Conservation (phyloP, 2,797 vertebrate genomes). For the Apodemus agrarius region DNA sequence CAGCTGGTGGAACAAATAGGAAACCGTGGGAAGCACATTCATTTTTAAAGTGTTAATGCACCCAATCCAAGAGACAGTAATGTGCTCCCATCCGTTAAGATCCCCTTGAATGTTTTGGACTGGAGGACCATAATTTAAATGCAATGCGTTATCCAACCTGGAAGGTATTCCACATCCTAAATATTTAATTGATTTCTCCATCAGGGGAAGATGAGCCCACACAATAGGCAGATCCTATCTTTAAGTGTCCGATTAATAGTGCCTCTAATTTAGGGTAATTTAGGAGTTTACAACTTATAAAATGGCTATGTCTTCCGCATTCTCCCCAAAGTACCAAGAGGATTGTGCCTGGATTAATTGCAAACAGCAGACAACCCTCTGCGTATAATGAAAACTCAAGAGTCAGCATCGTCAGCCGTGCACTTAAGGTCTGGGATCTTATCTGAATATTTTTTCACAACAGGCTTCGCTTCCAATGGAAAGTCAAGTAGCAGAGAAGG, state of each 20-base stretch:
- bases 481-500: slow-evolving; percentile 49
- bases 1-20: slow-evolving; percentile 82
- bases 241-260: slow-evolving; percentile 74
- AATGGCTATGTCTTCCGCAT: slow-evolving; percentile 79
- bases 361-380: slow-evolving; percentile 80
- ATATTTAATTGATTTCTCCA: slow-evolving; percentile 82
- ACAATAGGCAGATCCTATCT: slow-evolving; percentile 75
- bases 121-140: slow-evolving; percentile 80
- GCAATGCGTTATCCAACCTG: slow-evolving; percentile 76
- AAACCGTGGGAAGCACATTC: slow-evolving; percentile 72
- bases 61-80: slow-evolving; percentile 73
- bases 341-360: slow-evolving; percentile 82
- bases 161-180: slow-evolving; percentile 81
- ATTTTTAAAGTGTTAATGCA: slow-evolving; percentile 77
- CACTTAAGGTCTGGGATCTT: slow-evolving; percentile 65
- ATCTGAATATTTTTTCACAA: slow-evolving; percentile 74
- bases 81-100: slow-evolving; percentile 76
- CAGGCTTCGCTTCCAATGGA: slow-evolving; percentile 68
- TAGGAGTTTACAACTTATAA: slow-evolving; percentile 84
- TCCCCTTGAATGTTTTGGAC: slow-evolving; percentile 76
- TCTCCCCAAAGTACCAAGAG: slow-evolving; percentile 75
- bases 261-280: slow-evolving; percentile 82
- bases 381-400: slow-evolving; percentile 39
- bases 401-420: slow-evolving; percentile 74
- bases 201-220: slow-evolving; percentile 71